A percentile compares a stretch with the other conserved stretches of the same genome.
phyloP scores from a whole-genome alignment of 2,797 vertebrate species.

The Galaxias olidus region DNA sequence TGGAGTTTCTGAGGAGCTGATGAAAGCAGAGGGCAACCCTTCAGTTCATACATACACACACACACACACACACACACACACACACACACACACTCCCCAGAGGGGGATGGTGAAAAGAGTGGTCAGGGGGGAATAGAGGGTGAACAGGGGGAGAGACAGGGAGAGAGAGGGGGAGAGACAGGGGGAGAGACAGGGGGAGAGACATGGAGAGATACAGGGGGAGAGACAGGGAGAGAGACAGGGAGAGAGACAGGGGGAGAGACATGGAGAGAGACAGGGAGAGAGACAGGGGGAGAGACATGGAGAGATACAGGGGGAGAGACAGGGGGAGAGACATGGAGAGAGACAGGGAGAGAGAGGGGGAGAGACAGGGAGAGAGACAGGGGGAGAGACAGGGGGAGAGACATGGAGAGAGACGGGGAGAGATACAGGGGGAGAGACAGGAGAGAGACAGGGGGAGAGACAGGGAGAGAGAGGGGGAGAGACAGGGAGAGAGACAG shows the following conservation, averaged over 20 bases:
- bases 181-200: conserved; percentile 10
- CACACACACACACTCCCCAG: background rate
- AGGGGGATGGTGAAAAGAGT: too few species aligned
- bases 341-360: too few species aligned
- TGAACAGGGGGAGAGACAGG: background rate
- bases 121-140: too few species aligned
- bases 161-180: conserved; percentile 42
- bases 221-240: conserved; percentile 8
- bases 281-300: conserved; percentile 2
- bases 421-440: conserved; percentile 21
- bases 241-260: conserved; percentile 26
- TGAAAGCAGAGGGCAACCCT: conserved; percentile 14
- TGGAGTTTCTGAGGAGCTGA: background rate
- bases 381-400: background rate
- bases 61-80: conserved; percentile 3
- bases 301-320: conserved; percentile 25
- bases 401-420: too few species aligned
- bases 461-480: conserved; percentile 19
- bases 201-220: conserved; percentile 20
- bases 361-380: conserved; percentile 29
- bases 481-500: conserved; percentile 20
- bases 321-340: background rate
- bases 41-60: conserved; percentile 6
- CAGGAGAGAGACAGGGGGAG: conserved; percentile 26
- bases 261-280: conserved; percentile 18